Evolutionary conservation across 1,140 invertebrate genomes (phyloP), one percentile per base, ranked within the genome.

Genomic region (Drosophila pseudoobscura): DNA sequence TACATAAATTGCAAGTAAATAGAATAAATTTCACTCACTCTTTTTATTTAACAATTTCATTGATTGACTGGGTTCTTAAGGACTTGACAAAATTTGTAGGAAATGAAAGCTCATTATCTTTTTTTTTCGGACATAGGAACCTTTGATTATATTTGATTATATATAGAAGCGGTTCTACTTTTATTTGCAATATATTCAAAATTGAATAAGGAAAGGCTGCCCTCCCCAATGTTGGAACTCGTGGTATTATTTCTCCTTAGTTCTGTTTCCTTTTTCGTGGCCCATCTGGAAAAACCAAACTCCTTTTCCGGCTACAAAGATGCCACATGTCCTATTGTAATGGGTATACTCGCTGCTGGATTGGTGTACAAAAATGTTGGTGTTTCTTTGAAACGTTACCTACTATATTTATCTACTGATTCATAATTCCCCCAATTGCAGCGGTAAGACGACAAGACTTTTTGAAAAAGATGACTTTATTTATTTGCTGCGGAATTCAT

Each of bases 1-100:
- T 85, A 85, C 75, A 85, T 87, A 85, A 85, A 85, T 87, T 78
- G 82, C 82, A 85, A 85, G 82, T 85, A 85, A 85, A 82, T 85
- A 85, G 82, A 85, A 85, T 85, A 85, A 85, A 85, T 85, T 78
- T 85, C 82, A 85, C 74, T 85, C 82, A 79, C 62, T 85, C 83
- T 85, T 85, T 84, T 85, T 85, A 85, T 85, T 85, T 82, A 75
- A 62, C n/a, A 43, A 17, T 56, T 70, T 22, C 56, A 49, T 73
- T 47, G 43, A 35, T 80, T 59, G 31, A 80, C 20, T 55, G 50
- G 64, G 43, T 44, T 72, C 60, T 17, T 15, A 24, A 7, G 8
- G 9, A 44, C 4, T 47, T 46, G 11, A 15, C n/a, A 26, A 31
- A 20, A 0, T 11, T 11, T 2, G 22, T 29, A 15, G 2, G 6